Conservation (phyloP, 1,140 invertebrate genomes). For the Meloidogyne hapla region DNA sequence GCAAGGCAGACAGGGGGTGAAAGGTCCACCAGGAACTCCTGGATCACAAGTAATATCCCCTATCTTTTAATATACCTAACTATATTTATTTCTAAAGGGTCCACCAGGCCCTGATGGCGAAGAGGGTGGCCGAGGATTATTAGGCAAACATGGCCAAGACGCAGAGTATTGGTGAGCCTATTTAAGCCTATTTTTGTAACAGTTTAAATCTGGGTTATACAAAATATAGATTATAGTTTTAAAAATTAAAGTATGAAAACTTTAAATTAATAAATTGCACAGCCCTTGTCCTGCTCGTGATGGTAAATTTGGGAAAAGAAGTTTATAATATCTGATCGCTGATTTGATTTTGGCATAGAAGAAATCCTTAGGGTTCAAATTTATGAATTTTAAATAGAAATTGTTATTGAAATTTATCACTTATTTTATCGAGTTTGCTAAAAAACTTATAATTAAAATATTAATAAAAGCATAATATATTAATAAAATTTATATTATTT, state of each 20-base stretch:
- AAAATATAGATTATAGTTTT: too few species aligned
- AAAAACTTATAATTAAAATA: too few species aligned
- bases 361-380: too few species aligned
- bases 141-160: slow-evolving; percentile 11
- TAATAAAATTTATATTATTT: too few species aligned
- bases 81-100: not conserved
- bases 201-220: too few species aligned
- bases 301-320: not conserved
- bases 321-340: not conserved
- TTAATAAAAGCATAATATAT: too few species aligned
- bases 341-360: too few species aligned
- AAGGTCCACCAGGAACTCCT: slow-evolving; percentile 35
- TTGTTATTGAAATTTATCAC: too few species aligned
- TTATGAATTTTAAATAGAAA: too few species aligned
- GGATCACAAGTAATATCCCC: slow-evolving; percentile 21
- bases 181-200: too few species aligned
- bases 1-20: slow-evolving; percentile 30
- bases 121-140: slow-evolving; percentile 9
- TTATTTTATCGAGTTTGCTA: too few species aligned
- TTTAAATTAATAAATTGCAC: not conserved
- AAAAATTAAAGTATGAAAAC: not conserved
- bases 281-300: not conserved
- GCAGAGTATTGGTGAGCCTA: slow-evolving; percentile 22
- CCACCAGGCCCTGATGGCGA: slow-evolving; percentile 14
- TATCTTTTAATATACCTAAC: not conserved